Percentiles rank a stretch among this genome's conserved stretches.
These are phyloP conservation scores for Typhlichthys subterraneus DNA, from an alignment of 2,797 vertebrate species.

Conservation along the genomic window DNA sequence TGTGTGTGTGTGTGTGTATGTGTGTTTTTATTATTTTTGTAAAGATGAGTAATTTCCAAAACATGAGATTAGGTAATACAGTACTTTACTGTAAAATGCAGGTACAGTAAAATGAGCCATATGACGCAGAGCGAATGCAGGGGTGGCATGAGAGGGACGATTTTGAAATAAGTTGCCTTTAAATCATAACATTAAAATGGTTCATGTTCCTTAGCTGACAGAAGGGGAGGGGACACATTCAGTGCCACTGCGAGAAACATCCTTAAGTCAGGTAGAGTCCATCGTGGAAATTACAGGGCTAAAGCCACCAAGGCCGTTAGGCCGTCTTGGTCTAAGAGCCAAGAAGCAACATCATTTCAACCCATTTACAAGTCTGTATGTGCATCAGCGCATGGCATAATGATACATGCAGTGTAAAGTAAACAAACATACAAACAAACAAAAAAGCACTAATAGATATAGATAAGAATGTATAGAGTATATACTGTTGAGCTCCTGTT, in stretches of 20 bases:
- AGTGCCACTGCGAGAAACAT: slow-evolving; percentile 58
- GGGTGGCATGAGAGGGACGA: slow-evolving; percentile 21
- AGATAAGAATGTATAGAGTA: too few relatives aligned
- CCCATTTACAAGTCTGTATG: slow-evolving; percentile 18
- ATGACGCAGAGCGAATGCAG: not conserved
- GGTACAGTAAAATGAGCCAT: slow-evolving; percentile 4
- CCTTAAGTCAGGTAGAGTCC: slow-evolving; percentile 58
- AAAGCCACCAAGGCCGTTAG: slow-evolving; percentile 10
- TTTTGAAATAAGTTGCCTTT: slow-evolving; percentile 44
- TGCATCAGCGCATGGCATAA: not conserved
- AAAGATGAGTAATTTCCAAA: too few relatives aligned
- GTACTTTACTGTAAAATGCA: too few relatives aligned
- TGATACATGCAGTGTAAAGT: too few relatives aligned
- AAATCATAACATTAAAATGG: slow-evolving; percentile 14
- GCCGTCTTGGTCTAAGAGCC: slow-evolving; percentile 15
- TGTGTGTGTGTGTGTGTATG: too few relatives aligned
- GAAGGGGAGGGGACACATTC: slow-evolving; percentile 37
- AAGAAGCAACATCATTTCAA: slow-evolving; percentile 9
- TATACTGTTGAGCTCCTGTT: too few relatives aligned
- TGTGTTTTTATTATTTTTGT: too few relatives aligned
- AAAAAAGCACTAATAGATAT: not conserved
- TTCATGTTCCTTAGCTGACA: slow-evolving; percentile 47
- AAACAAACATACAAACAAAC: too few relatives aligned
- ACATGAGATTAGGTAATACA: too few relatives aligned
- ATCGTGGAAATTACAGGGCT: slow-evolving; percentile 64